phyloP scores from a whole-genome alignment of 64 coral and sea anemone genomes.

The Dendrophyllia cribrosa region DNA sequence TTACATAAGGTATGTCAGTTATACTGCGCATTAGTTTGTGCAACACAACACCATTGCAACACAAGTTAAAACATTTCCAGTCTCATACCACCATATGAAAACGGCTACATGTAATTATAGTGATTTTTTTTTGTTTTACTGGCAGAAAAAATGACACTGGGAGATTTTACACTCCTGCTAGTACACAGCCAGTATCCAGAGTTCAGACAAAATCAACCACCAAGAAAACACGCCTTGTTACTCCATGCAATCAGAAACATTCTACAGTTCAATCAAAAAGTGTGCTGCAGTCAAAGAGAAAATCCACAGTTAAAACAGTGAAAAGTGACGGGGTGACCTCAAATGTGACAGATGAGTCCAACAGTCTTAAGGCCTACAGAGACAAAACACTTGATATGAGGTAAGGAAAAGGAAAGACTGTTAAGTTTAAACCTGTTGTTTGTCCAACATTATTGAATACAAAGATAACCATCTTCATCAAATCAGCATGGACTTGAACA shows the following conservation, averaged over 20 bases:
- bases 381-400: slow-evolving; percentile 41
- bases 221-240: slow-evolving; percentile 13
- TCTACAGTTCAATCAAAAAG: not conserved
- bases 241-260: not conserved
- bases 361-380: not conserved
- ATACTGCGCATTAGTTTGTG: no score
- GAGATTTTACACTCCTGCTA: not conserved
- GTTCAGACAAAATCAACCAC: not conserved
- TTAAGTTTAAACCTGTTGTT: not conserved
- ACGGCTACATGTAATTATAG: no score
- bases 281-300: not conserved
- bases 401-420: not conserved
- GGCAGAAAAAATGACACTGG: not conserved
- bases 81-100: no score
- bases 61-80: no score
- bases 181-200: not conserved
- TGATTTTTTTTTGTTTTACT: not conserved
- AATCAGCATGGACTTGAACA: no score
- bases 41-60: no score
- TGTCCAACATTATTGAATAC: no score
- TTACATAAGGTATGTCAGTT: no score
- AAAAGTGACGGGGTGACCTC: not conserved
- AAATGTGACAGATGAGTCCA: not conserved
- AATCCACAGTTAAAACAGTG: not conserved
- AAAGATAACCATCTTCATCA: no score